Conservation (phyloP, 1,140 invertebrate genomes). For the Tetranychus urticae region DNA sequence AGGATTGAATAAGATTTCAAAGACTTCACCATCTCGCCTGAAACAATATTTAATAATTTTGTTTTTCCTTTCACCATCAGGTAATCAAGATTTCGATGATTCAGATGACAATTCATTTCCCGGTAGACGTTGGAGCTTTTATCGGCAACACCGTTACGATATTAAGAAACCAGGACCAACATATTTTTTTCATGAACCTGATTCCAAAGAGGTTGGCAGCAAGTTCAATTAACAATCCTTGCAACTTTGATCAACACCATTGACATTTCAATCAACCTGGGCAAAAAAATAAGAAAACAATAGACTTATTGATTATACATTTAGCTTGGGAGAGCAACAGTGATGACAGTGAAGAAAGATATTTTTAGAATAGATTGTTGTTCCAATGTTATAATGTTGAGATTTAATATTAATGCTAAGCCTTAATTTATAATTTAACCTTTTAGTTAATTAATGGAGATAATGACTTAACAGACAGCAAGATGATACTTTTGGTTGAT, state of each 20-base stretch:
- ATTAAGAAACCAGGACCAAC: slow-evolving; percentile 80
- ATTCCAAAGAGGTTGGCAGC: neutral
- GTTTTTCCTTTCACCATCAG: neutral
- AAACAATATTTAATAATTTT: neutral
- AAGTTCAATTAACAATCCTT: neutral
- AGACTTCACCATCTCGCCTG: too few species aligned
- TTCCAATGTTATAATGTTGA: too few species aligned
- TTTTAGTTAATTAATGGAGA: neutral
- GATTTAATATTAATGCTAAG: too few species aligned
- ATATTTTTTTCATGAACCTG: slow-evolving; percentile 20
- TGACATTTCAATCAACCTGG: neutral
- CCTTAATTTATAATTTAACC: neutral
- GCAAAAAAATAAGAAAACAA: too few species aligned
- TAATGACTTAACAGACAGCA: neutral
- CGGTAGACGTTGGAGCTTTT: slow-evolving; percentile 30
- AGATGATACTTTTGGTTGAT: neutral
- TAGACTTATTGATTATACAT: neutral
- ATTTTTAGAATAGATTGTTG: neutral
- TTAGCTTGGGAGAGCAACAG: neutral
- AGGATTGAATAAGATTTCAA: too few species aligned
- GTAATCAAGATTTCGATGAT: neutral
- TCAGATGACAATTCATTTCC: neutral
- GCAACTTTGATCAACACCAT: neutral
- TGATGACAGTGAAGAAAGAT: neutral
- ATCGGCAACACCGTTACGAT: slow-evolving; percentile 57